A percentile compares a stretch with the other conserved stretches of the same genome.
Conservation (phyloP, 64 coral and sea anemone species). For the Porites lutea region DNA sequence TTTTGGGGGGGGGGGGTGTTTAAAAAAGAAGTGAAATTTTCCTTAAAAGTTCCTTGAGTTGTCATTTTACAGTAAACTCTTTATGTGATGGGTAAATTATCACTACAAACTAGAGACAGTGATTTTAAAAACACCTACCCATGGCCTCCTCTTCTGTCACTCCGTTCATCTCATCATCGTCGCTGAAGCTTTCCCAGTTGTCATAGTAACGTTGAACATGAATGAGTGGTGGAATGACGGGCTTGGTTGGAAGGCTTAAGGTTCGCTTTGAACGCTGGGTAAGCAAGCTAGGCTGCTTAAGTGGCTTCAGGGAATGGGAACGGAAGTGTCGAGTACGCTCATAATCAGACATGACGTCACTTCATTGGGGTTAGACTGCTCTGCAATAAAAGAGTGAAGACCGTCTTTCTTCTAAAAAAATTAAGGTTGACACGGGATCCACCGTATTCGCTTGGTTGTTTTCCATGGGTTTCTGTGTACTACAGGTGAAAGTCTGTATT, state of each 20-base stretch:
- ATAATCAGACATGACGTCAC: not conserved
- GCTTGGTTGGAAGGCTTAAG: slow-evolving; percentile 23
- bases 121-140: not conserved
- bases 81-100: too few species aligned
- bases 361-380: not conserved
- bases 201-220: slow-evolving; percentile 33
- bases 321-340: not conserved
- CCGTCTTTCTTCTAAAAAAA: too few species aligned
- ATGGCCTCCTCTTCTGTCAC: not conserved
- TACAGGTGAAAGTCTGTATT: too few species aligned
- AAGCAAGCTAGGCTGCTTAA: slow-evolving; percentile 25
- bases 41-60: too few species aligned
- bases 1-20: too few species aligned
- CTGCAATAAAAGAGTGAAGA: not conserved
- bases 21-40: too few species aligned
- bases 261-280: slow-evolving; percentile 53
- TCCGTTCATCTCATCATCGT: not conserved
- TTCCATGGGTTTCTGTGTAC: too few species aligned
- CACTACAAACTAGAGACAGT: too few species aligned
- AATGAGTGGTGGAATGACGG: slow-evolving; percentile 22
- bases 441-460: too few species aligned
- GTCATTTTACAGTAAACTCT: too few species aligned
- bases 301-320: slow-evolving; percentile 38
- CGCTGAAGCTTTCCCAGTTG: not conserved
- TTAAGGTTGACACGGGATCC: too few species aligned